Evolutionary conservation across 2,113 vertebrate species (phyloP), one percentile per base, ranked within the genome.

Genomic region (Porphyrio hochstetteri): DNA sequence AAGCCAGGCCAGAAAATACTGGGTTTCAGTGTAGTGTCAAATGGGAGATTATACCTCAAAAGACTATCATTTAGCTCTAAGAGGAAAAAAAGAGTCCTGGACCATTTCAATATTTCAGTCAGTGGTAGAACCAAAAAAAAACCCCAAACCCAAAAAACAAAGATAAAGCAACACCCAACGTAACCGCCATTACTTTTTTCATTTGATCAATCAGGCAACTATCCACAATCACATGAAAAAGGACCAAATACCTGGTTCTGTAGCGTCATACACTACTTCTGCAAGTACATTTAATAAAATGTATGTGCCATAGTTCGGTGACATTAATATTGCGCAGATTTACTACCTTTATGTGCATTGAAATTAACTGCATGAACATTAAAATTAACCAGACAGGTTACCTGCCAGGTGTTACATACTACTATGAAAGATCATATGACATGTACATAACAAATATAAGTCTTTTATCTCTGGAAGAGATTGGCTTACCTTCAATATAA

Each of bases 401-500:
- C 5, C 52, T 35, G 29, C 55, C 23, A 89, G 27, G 12, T 33
- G 61, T 42, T 31, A 46, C 1, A 0, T 2, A 53, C 25, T 82
- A 35, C n/a, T 35, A 11, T 15, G 16, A 79, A 67, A 90, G 20
- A 57, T 48, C 23, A 11, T 38, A 44, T n/a, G 29, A 50, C 10
- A 60, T 15, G 8, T 9, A 36, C 15, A 8, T 46, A 68, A 46
- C 28, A 80, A 24, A 81, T 33, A 35, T 68, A 36, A 48, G 28
- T 36, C 9, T 64, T 88, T 68, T 72, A 23, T 28, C 33, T 83
- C 71, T 31, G 15, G 15, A 94, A 93, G 3, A 91, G 38, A 77
- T 36, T 61, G 35, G 16, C 77, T 97, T 98, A 99, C 99, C 99
- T 99, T 99, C 83, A 99, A 95, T 96, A 99, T 99, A 82, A 99